Conservation (phyloP, 2,797 vertebrate species). For the Leucoraja ocellata region DNA sequence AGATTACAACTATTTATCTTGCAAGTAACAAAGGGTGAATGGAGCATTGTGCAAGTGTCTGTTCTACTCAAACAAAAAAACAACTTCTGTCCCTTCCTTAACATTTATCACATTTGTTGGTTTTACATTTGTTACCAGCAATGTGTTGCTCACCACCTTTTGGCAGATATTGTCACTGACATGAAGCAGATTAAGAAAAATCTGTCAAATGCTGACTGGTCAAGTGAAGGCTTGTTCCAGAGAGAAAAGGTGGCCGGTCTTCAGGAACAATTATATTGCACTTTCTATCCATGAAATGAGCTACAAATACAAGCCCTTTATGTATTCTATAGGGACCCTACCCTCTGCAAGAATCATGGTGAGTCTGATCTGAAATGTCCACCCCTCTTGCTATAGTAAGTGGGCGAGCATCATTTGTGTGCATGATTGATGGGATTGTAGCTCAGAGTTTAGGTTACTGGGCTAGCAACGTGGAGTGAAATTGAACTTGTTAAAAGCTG, state of each 20-base stretch:
- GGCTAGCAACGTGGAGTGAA: not conserved
- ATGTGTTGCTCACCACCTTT: not conserved
- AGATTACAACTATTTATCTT: slow-evolving; percentile 2
- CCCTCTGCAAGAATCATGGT: not conserved
- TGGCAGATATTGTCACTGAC: not conserved
- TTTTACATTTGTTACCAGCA: not conserved
- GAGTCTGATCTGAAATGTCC: not conserved
- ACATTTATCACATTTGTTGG: not conserved
- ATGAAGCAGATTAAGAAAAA: not conserved
- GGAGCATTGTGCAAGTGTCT: not conserved
- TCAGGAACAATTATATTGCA: not conserved
- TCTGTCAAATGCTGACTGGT: not conserved
- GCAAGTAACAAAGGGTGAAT: not conserved
- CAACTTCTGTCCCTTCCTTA: not conserved
- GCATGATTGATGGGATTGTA: not conserved
- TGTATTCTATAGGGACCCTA: not conserved
- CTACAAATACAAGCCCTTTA: not conserved
- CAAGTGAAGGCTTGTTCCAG: not conserved
- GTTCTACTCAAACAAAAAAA: not conserved
- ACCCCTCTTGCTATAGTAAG: not conserved
- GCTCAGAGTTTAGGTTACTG: not conserved
- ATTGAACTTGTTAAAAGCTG: not conserved
- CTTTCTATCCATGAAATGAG: not conserved
- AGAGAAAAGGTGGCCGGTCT: not conserved
- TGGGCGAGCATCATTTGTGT: not conserved